Base-by-base conservation (phyloP, 2,888 invertebrate genomes). In the Sinhomidia bicolor region DNA sequence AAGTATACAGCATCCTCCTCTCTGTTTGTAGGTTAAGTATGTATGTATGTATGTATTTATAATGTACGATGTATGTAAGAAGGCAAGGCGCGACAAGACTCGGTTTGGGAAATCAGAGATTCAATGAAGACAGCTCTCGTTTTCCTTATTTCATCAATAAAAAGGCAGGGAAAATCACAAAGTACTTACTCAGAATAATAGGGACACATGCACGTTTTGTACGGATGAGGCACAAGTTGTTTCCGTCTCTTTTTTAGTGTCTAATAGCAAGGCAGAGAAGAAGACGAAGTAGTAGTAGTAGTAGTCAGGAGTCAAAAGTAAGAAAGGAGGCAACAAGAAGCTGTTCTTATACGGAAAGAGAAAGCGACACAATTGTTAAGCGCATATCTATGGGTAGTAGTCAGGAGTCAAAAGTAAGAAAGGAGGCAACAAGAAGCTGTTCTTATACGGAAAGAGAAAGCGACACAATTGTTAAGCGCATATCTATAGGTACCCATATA, bases 131-230 rank as follows among this genome's bases (percentile, higher is more conserved):
- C 88, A 88, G 84, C 68, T 88, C 76, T 65, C 68, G 41, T 83
- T 83, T 88, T 88, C 88, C 88, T 88, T 88, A 88, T 88, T 88
- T 88, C 88, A 88, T 88, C 88, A 88, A 88, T 88, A 88, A 84
- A 76, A 88, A 76, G 76, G 76, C 81, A 88, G 65, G 82, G 76
- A 88, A 74, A 76, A 88, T 88, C 82, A 71, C 84, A 74, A 44
- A 74, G 76, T 76, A 60, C 81, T 82, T 82, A 87, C 87, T 41
- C 51, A 57, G 71, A 81, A 81, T 81, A 86, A 86, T 79, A 68
- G 79, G 68, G 71, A 60, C 74, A 71, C n/a, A n/a, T 44, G 44
- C 44, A 78, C 5, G 54, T 51, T 54, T n/a, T n/a, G 78, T 57
- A 32, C n/a, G 36, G 60, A 79, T 29, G 60, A 60, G 29, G 23